A percentile compares a stretch with the other conserved stretches of the same genome.
phyloP scores from a whole-genome alignment of 1,140 invertebrate genomes.

The Drosophila tropicalis region DNA sequence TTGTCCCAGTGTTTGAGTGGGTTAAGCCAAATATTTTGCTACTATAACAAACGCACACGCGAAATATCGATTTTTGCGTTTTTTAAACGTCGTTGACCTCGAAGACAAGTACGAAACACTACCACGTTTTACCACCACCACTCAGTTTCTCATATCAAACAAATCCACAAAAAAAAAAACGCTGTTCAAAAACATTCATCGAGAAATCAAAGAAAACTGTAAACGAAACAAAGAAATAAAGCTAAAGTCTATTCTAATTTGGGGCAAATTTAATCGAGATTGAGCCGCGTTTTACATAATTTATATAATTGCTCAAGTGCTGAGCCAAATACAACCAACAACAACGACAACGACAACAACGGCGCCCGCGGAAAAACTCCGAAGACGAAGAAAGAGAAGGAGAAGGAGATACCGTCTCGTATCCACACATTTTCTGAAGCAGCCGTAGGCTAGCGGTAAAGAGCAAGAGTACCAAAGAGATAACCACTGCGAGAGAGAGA shows the following conservation, averaged over 20 bases:
- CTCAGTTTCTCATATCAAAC: not conserved
- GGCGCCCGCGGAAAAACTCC: slow-evolving; percentile 60
- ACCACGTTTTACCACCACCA: slow-evolving; percentile 29
- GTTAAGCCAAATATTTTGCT: slow-evolving; percentile 23
- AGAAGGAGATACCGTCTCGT: slow-evolving; percentile 89
- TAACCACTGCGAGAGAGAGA: slow-evolving; percentile 30
- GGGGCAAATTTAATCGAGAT: slow-evolving; percentile 1
- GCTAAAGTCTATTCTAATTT: not conserved
- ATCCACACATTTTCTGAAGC: slow-evolving; percentile 93
- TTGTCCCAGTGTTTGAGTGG: slow-evolving; percentile 7
- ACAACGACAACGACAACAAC: slow-evolving; percentile 40
- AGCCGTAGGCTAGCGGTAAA: slow-evolving; percentile 86
- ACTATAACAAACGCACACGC: slow-evolving; percentile 38
- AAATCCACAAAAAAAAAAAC: slow-evolving; percentile 37
- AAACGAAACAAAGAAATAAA: slow-evolving; percentile 30
- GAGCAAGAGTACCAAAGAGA: slow-evolving; percentile 4
- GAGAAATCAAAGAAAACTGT: slow-evolving; percentile 15
- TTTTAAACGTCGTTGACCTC: slow-evolving; percentile 72
- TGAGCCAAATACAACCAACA: slow-evolving; percentile 42
- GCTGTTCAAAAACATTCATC: slow-evolving; percentile 20
- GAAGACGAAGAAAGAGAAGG: slow-evolving; percentile 26
- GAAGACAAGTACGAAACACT: slow-evolving; percentile 40
- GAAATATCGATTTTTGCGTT: slow-evolving; percentile 67
- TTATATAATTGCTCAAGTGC: slow-evolving; percentile 74
- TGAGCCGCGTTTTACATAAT: slow-evolving; percentile 75